A percentile compares a stretch with the other conserved stretches of the same genome.
These are phyloP conservation scores for Hyposoter dolosus DNA, from an alignment of 2,888 invertebrate genomes.

Conservation along the genomic window DNA sequence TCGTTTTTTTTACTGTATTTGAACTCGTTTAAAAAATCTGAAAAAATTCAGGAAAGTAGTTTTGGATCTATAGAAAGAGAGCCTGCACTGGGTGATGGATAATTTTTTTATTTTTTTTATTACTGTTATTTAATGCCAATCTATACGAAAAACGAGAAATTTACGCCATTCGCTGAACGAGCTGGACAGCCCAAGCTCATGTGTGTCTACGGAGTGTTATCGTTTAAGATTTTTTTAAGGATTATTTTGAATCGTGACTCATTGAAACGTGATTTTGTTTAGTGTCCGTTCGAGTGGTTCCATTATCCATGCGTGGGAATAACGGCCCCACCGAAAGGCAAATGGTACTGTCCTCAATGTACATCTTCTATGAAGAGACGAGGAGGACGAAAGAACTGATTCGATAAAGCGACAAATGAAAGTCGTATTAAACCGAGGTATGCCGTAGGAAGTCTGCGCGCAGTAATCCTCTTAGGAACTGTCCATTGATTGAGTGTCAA, in stretches of 20 bases:
- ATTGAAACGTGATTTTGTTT: slow-evolving; percentile 78
- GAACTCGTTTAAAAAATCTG: no score
- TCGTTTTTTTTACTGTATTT: no score
- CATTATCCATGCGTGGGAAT: slow-evolving; percentile 99
- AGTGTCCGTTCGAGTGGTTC: slow-evolving; percentile 99
- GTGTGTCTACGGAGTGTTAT: no score
- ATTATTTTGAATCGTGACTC: slow-evolving; percentile 5
- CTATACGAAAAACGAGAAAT: no score
- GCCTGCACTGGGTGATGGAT: no score
- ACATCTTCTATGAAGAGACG: slow-evolving; percentile 94
- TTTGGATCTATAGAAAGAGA: no score
- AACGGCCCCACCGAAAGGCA: slow-evolving; percentile 97
- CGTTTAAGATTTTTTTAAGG: no score
- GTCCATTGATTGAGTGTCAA: slow-evolving; percentile 79
- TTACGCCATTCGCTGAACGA: no score
- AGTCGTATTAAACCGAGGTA: slow-evolving; percentile 64
- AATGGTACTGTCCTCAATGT: slow-evolving; percentile 99
- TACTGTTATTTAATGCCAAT: no score
- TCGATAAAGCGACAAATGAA: slow-evolving; percentile 73
- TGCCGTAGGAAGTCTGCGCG: slow-evolving; percentile 79
- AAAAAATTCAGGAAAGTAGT: no score
- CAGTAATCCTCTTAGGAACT: slow-evolving; percentile 72
- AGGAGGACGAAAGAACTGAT: slow-evolving; percentile 92
- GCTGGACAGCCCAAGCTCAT: no score
- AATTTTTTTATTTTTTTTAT: no score